Evolutionary conservation across 2,888 invertebrate genomes (phyloP).

Genomic region (Caenorhabditis drosophilae): DNA sequence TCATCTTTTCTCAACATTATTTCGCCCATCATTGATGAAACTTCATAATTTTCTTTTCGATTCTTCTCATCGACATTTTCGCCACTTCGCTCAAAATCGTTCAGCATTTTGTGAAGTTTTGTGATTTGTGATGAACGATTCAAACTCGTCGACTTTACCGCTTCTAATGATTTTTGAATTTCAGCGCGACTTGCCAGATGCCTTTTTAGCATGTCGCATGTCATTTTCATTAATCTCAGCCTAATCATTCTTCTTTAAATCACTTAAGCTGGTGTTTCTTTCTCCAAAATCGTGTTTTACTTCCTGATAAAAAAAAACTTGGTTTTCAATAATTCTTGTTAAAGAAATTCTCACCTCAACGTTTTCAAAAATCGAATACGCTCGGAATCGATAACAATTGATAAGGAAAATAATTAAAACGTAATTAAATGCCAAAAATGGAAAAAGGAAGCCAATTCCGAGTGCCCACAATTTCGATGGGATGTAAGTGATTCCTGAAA

Average conservation of each 20-base stretch:
- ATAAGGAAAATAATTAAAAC: conserved; percentile 47
- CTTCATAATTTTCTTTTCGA: conserved; percentile 16
- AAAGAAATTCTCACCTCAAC: conserved; percentile 24
- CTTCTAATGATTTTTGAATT: conserved; percentile 23
- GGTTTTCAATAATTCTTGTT: too few relatives aligned
- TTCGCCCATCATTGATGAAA: conserved; percentile 48
- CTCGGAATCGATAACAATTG: conserved; percentile 55
- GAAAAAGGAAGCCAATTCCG: conserved; percentile 48
- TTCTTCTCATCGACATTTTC: conserved; percentile 6
- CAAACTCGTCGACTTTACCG: conserved; percentile 9
- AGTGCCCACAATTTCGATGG: conserved; percentile 67
- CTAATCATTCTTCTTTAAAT: too few relatives aligned
- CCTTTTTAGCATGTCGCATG: too few relatives aligned
- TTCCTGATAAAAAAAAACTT: conserved; percentile 14
- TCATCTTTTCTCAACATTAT: conserved; percentile 37
- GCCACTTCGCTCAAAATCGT: conserved; percentile 18
- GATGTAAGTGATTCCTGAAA: conserved; percentile 61
- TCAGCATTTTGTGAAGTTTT: conserved; percentile 30
- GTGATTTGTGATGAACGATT: conserved; percentile 30
- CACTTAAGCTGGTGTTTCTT: conserved; percentile 3
- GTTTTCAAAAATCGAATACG: conserved; percentile 55
- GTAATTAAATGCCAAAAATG: conserved; percentile 38
- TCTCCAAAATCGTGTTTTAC: conserved; percentile 51
- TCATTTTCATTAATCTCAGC: too few relatives aligned
- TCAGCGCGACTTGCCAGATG: conserved; percentile 11